Base-by-base conservation (phyloP, 2,113 vertebrate species). In the Myotis davidii region DNA sequence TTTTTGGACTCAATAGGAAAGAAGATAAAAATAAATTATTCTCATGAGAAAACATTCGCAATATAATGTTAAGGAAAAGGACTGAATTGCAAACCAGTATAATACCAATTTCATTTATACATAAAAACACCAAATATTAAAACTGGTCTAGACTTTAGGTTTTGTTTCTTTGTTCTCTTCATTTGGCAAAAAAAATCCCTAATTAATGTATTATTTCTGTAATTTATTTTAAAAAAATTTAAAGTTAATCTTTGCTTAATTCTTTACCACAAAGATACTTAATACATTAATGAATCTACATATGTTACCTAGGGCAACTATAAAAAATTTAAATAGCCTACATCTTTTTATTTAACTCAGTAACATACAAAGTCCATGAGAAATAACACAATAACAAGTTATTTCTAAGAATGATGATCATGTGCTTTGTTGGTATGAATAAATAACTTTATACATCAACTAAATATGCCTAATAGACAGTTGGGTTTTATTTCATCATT, bases 231-330 rank as follows among this genome's bases (percentile, higher is more conserved):
- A 86, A 92, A 61, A 69, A 10, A 39, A 67, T 82, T 85, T 79
- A 29, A 83, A 89, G 27, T 52, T 65, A 85, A 78, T 89, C 70
- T 94, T 92, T 90, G 64, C 42, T 90, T 79, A 95, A 90, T 69
- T 90, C 65, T 87, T 74, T 87, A 83, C 21, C 34, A 87, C n/a
- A 84, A 86, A 91, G 56, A 25, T 32, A 86, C 8, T 77, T 83
- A 92, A 73, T 45, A 74, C 0, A 85, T 81, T 87, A 89, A 76
- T 45, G 32, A 85, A 79, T 70, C 48, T 85, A 21, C 11, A n/a
- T 2, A 39, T 34, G 32, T 27, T 69, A 79, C 42, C 4, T 84
- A 61, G 73, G 87, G 21, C 20, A 37, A 86, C 70, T 65, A 37
- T 12, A 42, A 76, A 12, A 70, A 29, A 61, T 34, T 76, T 93